Base-by-base conservation (phyloP, 1,140 invertebrate genomes). In the Pseudomyrmex concolor region DNA sequence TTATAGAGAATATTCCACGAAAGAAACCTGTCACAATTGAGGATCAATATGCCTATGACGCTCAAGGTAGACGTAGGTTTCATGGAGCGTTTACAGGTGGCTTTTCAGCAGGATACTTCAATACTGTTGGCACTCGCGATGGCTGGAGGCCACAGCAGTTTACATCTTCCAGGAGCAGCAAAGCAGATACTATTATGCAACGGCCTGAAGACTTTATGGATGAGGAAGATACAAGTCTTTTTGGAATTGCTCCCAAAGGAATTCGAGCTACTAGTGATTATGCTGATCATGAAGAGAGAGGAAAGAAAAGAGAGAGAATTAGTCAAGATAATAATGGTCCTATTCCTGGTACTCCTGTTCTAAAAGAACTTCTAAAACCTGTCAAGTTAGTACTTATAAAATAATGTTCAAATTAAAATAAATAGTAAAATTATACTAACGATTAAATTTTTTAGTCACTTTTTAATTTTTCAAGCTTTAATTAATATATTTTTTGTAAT, bases 21-120 rank as follows among this genome's bases (percentile, higher is more conserved):
- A 98, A 98, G 91, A 97, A 97, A 87, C 97, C 98, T 12, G 95
- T 97, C 34, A 94, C 95, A n/a, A 94, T 98, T 64, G 97, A 98
- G 94, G 98, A 99, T 90, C 98, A 99, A 94, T 96, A 97, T 89
- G 99, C 97, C 0, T 97, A 96, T 67, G 99, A 99, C 94, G 97
- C 97, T 66, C 96, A 98, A 93, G 99, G 99, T 1, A 95, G 98
- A 87, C 95, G 98, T 43, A 94, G 99, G 88, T 99, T 99, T 94
- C 99, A 99, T 95, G 99, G 99, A 54, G 99, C 99, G 0, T 99
- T 99, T 92, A 99, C 99, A 7, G 99, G 99, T 2, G 99, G 99
- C 3, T 99, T 99, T 92, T 99, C 98, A 60, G 99, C 99, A 45
- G 99, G 99, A 1, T 99, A 98, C 92, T 99, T 97, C 91, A 99